Conservation (phyloP, 2,113 vertebrate species). For the Haliaeetus leucogaster region DNA sequence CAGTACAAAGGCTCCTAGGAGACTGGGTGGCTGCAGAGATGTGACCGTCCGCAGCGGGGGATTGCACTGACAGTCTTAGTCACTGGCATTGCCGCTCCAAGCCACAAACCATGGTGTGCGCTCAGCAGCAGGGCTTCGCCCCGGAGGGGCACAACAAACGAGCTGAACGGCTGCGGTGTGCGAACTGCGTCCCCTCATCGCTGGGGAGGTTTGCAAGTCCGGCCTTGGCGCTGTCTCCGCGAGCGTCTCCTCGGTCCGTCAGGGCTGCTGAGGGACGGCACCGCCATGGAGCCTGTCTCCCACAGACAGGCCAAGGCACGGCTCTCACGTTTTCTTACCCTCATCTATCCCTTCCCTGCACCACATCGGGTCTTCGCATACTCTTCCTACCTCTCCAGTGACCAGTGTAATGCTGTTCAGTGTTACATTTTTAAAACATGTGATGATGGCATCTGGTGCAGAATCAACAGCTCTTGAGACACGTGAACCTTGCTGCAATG, state of each 20-base stretch:
- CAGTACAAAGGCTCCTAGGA: background rate
- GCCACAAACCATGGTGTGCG: background rate
- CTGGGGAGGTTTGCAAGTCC: background rate
- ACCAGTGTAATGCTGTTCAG: background rate
- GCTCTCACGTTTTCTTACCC: background rate
- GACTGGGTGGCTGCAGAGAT: background rate
- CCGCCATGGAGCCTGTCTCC: background rate
- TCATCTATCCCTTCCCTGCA: background rate
- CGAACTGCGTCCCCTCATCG: background rate
- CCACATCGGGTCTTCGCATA: background rate
- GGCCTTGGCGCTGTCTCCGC: background rate
- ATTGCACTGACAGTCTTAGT: background rate
- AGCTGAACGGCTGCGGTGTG: background rate
- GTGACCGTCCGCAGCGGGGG: fast-evolving
- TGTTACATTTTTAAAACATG: background rate
- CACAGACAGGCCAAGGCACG: background rate
- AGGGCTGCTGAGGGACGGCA: background rate
- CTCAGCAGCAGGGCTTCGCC: background rate
- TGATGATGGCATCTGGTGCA: background rate
- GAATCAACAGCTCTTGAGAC: background rate
- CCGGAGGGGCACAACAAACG: background rate
- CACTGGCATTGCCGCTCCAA: background rate
- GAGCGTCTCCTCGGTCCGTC: background rate
- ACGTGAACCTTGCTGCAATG: background rate
- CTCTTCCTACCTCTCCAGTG: background rate